Conservation (phyloP, 2,888 invertebrate genomes). For the Netelia inedita region DNA sequence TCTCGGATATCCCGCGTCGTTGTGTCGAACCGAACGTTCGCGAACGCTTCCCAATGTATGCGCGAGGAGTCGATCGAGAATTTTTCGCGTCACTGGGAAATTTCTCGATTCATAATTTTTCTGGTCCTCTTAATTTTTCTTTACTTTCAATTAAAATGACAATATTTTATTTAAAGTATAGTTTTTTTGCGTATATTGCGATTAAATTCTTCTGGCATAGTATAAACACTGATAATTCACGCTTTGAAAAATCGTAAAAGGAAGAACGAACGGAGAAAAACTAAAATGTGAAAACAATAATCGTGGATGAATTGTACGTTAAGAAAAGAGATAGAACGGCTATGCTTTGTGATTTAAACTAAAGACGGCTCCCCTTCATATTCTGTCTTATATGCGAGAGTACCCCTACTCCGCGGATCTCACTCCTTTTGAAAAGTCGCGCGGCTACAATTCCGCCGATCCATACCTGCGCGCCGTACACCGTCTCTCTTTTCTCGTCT, state of each 20-base stretch:
- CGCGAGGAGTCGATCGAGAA: conserved; percentile 5
- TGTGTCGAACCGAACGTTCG: neutral
- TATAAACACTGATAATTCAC: conserved; percentile 28
- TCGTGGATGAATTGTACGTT: conserved; percentile 6
- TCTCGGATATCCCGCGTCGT: neutral
- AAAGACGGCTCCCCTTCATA: conserved; percentile 83
- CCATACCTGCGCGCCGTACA: conserved; percentile 56
- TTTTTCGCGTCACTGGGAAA: conserved; percentile 29
- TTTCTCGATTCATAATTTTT: conserved; percentile 31
- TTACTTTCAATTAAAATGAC: neutral
- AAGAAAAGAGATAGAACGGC: conserved; percentile 71
- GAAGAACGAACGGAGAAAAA: conserved; percentile 17
- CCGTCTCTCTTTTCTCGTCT: conserved; percentile 64
- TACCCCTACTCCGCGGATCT: conserved; percentile 80
- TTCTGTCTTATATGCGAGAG: conserved; percentile 83
- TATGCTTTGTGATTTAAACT: conserved; percentile 82
- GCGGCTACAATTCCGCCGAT: conserved; percentile 53
- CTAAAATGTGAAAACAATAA: conserved; percentile 18
- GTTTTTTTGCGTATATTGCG: neutral
- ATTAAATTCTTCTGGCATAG: neutral
- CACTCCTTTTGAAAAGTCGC: conserved; percentile 74
- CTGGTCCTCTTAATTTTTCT: neutral
- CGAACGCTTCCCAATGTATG: neutral
- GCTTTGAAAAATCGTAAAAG: neutral
- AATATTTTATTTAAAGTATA: neutral